phyloP scores from a whole-genome alignment of 2,888 invertebrate genomes.

The Cenopis cana region DNA sequence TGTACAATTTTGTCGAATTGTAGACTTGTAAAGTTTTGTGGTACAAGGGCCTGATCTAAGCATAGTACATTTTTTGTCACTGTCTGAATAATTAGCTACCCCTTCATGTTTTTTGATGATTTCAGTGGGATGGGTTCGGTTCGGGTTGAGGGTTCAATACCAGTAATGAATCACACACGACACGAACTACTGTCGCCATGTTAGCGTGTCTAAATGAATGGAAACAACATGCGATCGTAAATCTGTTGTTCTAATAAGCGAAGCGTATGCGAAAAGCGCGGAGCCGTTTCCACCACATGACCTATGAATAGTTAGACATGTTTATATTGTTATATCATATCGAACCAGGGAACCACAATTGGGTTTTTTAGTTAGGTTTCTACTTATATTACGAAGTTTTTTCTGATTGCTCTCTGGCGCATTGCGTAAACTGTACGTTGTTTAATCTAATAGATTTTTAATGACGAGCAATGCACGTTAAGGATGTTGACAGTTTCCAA shows the following conservation, averaged over 20 bases:
- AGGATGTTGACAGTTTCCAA: no score
- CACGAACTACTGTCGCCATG: slow-evolving; percentile 45
- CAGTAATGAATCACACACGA: slow-evolving; percentile 47
- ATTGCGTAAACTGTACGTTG: neutral
- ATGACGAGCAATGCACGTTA: no score
- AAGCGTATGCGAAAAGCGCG: slow-evolving; percentile 34
- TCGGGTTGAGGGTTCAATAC: slow-evolving; percentile 38
- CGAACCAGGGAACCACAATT: neutral
- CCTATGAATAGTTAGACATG: neutral
- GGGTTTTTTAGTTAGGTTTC: neutral
- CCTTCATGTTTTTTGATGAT: neutral
- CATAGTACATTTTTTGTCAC: neutral
- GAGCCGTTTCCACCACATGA: slow-evolving; percentile 24
- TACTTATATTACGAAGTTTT: neutral
- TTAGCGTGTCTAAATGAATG: slow-evolving; percentile 49
- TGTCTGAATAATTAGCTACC: neutral
- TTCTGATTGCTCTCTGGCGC: neutral
- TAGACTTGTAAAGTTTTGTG: no score
- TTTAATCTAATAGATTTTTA: no score
- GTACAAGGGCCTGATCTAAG: no score
- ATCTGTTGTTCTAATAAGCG: slow-evolving; percentile 43
- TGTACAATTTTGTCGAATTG: no score
- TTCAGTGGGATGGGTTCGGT: slow-evolving; percentile 11
- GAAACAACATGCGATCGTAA: slow-evolving; percentile 46
- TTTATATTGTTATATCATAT: neutral